Base-by-base conservation (phyloP, 2,113 vertebrate species). In the Struthio camelus region DNA sequence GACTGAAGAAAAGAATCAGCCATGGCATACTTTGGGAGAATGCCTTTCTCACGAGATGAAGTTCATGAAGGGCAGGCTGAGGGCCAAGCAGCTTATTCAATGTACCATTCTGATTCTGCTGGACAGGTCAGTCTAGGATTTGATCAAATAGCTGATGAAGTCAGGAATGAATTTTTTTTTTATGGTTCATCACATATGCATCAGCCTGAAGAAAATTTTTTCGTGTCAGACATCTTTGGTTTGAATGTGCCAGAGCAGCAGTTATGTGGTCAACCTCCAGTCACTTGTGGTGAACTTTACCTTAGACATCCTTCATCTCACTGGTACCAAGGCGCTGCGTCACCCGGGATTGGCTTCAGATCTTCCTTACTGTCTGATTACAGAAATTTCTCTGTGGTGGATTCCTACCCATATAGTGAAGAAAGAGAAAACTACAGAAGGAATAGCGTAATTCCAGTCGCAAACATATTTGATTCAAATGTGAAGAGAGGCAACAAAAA, bases 151-250 rank as follows among this genome's bases (percentile, higher is more conserved):
- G 51, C 19, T 71, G 96, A 94, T 28, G 95, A 97, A 95, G 81
- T 94, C 91, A 95, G 7, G 67, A 75, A 92, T 12, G 76, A 97
- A 40, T 87, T 93, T 17, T 48, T 85, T n/a, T 97, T 97, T 44
- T 94, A 96, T 18, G 87, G 85, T 24, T 95, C 96, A 34, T 93
- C 89, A 40, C 93, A 95, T 10, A 69, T 85, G 15, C 71, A 44
- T 59, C 78, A 80, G 50, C 95, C 77, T 1, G 82, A 95, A 71
- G 94, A 94, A 78, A 11, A 48, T 4, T 67, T 93, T 75, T 94
- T 88, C 46, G 62, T 78, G 6, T 38, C 93, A 66, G 58, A 80
- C 0, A 1, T 64, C 25, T 94, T 85, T 4, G 9, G 46, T 22
- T 5, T 1, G 25, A 73, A 56, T 24, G 28, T 77, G 25, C 54